These are phyloP conservation scores for Melanchra persicariae DNA, from an alignment of 2,888 invertebrate species.

Conservation along the genomic window DNA sequence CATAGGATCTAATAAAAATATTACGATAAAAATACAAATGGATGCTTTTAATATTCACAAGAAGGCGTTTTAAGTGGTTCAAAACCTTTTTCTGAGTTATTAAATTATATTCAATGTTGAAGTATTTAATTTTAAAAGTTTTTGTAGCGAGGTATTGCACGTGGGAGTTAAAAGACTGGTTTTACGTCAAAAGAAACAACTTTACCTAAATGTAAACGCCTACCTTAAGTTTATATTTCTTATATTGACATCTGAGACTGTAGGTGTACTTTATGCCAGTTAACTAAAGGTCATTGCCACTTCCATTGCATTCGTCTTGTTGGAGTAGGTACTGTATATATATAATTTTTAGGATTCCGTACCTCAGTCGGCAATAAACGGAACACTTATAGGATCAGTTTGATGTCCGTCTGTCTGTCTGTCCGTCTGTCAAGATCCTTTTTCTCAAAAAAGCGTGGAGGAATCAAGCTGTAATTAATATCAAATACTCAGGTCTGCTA, in stretches of 20 bases:
- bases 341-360: too few relatives aligned
- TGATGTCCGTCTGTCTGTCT: too few relatives aligned
- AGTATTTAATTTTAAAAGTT: conserved; percentile 9
- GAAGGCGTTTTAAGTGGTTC: neutral
- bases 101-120: conserved; percentile 8
- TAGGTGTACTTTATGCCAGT: neutral
- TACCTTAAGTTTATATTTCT: neutral
- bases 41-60: neutral
- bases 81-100: conserved; percentile 5
- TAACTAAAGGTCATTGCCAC: neutral
- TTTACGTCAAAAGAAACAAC: neutral
- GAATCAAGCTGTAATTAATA: too few relatives aligned
- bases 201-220: neutral
- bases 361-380: too few relatives aligned
- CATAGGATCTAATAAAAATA: neutral
- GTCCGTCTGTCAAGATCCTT: too few relatives aligned
- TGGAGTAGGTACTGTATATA: too few relatives aligned
- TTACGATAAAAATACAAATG: conserved; percentile 4
- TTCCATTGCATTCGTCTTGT: neutral
- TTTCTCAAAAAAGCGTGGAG: too few relatives aligned
- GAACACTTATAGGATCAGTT: too few relatives aligned
- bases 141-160: neutral
- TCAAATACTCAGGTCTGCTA: too few relatives aligned
- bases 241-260: neutral
- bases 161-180: conserved; percentile 21